A percentile compares a stretch with the other conserved stretches of the same genome.
Conservation (phyloP, 2,113 vertebrate genomes). For the Nettapus auritus region DNA sequence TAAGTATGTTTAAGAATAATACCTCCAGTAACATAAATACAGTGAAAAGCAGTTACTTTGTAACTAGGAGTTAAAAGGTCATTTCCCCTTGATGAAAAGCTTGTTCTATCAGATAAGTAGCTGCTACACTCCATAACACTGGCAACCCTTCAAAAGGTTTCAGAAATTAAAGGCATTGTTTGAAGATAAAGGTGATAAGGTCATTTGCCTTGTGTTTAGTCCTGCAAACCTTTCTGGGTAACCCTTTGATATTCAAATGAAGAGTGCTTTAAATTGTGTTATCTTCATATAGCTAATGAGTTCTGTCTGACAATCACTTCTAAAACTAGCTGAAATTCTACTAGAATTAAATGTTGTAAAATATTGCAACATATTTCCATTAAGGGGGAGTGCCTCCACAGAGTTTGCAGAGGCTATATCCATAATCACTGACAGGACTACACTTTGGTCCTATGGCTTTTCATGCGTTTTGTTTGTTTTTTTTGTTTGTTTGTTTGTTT, state of each 20-base stretch:
- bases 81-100: slow-evolving; percentile 48
- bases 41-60: slow-evolving; percentile 42
- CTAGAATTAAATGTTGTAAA: neutral
- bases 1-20: neutral
- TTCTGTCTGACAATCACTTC: neutral
- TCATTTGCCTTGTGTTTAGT: slow-evolving; percentile 45
- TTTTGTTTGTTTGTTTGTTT: neutral
- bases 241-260: slow-evolving; percentile 69
- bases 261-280: slow-evolving; percentile 38
- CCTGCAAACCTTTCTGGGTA: slow-evolving; percentile 51
- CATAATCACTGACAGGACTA: neutral
- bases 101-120: slow-evolving; percentile 53
- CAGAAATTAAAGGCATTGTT: slow-evolving; percentile 62
- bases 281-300: slow-evolving; percentile 37
- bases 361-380: neutral
- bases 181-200: slow-evolving; percentile 68
- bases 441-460: neutral
- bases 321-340: neutral
- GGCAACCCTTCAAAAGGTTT: slow-evolving; percentile 66
- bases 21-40: slow-evolving; percentile 26
- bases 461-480: too few relatives aligned
- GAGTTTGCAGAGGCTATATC: neutral
- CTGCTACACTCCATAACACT: slow-evolving; percentile 43
- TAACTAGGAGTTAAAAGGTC: slow-evolving; percentile 56
- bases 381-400: neutral